These are phyloP conservation scores for Microctenopoma stevenorrisi DNA, from an alignment of 2,797 vertebrate genomes.

Conservation along the genomic window DNA sequence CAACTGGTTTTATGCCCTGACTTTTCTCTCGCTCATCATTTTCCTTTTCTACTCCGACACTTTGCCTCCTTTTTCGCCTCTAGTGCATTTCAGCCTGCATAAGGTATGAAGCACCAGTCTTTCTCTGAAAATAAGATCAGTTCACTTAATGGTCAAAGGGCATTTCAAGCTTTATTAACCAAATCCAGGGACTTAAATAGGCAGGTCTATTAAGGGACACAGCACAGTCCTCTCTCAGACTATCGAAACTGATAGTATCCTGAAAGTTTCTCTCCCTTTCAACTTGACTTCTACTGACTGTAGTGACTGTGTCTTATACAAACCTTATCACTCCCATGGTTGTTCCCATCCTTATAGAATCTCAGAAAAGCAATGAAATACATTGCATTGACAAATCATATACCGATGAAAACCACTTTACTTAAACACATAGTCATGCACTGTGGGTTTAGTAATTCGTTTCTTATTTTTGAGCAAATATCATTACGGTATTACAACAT, in stretches of 20 bases:
- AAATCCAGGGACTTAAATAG: slow-evolving; percentile 76
- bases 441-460: slow-evolving; percentile 42
- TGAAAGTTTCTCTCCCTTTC: slow-evolving; percentile 33
- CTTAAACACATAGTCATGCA: slow-evolving; percentile 34
- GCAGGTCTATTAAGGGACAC: slow-evolving; percentile 68
- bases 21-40: slow-evolving; percentile 41
- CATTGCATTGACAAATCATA: not conserved
- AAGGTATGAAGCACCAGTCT: slow-evolving; percentile 61
- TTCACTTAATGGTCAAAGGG: slow-evolving; percentile 81
- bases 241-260: slow-evolving; percentile 51
- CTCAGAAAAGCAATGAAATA: slow-evolving; percentile 7
- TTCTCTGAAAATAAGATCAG: slow-evolving; percentile 73
- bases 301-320: slow-evolving; percentile 23
- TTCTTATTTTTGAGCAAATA: slow-evolving; percentile 28
- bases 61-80: slow-evolving; percentile 48
- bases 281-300: slow-evolving; percentile 31
- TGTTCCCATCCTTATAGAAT: slow-evolving; percentile 34
- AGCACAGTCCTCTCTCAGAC: slow-evolving; percentile 48
- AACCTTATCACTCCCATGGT: slow-evolving; percentile 8
- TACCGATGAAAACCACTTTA: slow-evolving; percentile 42
- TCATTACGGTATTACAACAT: slow-evolving; percentile 8
- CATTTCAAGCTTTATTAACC: slow-evolving; percentile 78
- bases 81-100: slow-evolving; percentile 63
- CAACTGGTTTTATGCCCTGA: slow-evolving; percentile 20
- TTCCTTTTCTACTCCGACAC: slow-evolving; percentile 20